Base-by-base conservation (phyloP, 1,140 invertebrate genomes). In the Ruditapes philippinarum region DNA sequence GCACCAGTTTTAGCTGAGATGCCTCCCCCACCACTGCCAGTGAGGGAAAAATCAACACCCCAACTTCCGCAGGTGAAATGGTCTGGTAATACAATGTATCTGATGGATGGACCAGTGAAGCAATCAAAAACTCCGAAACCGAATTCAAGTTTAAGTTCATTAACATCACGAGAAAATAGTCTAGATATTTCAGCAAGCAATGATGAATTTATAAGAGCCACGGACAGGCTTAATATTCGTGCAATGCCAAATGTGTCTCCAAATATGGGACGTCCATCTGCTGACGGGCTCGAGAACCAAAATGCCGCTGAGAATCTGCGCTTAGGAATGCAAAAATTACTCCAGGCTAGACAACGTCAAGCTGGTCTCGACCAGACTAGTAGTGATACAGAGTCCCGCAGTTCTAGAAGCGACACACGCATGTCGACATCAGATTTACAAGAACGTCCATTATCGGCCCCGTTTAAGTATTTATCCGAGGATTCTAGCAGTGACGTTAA, bases 1-100 rank as follows among this genome's bases (percentile, higher is more conserved):
- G 96, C 97, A 74, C 98, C 98, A 90, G 96, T 98, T 65, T 97
- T 98, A 0, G 97, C 98, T 0, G 98, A 98, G 94, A 97, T 98
- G 93, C 36, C 79, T 14, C 74, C 87, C 4, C 73, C 76, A 17
- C 91, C 88, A n/a, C 54, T 76, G 1, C 76, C 73, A 40, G 74
- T 42, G 36, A 38, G 84, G 22, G 54, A 74, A 5, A 38, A 76
- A 42, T 36, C 73, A 54, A 36, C 68, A 74, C 85, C 85, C 28
- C 85, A 82, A 73, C 86, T 51, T 22, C 68, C 83, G 45, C 83
- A 89, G 36, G 49, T 83, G 49, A 76, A 70, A 49, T 91, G 90
- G 90, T 68, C 76, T n/a, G 89, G 89, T 9, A 80, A 90, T 57
- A 90, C 80, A 31, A 68, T 90, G 62, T 62, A 88, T 31, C 31